Evolutionary conservation across 2,113 vertebrate genomes (phyloP), one percentile per base, ranked within the genome.

Genomic region (Pseudorhombus dupliciocellatus): DNA sequence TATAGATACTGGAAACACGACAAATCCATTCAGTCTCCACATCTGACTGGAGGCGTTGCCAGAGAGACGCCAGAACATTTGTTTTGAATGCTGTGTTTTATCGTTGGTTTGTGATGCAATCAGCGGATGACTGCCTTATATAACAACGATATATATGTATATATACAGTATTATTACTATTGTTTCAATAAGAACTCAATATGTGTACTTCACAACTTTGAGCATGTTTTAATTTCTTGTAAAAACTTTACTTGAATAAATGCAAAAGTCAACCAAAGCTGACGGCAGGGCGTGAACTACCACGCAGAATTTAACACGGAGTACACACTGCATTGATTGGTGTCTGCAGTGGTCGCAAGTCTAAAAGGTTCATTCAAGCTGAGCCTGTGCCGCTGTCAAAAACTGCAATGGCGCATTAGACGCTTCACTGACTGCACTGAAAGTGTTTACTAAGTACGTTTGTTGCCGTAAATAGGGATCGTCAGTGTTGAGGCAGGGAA

Each of bases 381-480:
- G 59, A 18, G 4, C 26, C 66, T 50, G 59, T 66, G 71, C 66
- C 10, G 16, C 28, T 79, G 42, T 4, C 42, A 46, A 73, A 46
- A 69, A 63, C 50, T 54, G 24, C 66, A 76, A 50, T 18, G 10
- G 65, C 9, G 0, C 37, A 83, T 85, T 80, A 86, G 56, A 40
- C 20, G 21, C 72, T 77, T 87, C 73, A 81, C 66, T 72, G 79
- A 57, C 62, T 79, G 51, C 66, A 81, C 63, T 80, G 63, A 75
- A 81, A 63, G 28, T n/a, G 66, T 83, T 86, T 79, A 72, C 66
- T 28, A 53, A 79, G 73, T 86, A 68, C 68, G 70, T 82, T 85
- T 85, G 67, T 70, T 18, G 34, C 74, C 75, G 83, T 88, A 70
- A 88, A 85, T 79, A 79, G 75, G 26, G 71, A 25, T 80, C 66